Evolutionary conservation across 2,888 invertebrate species (phyloP), one percentile per base, ranked within the genome.

Genomic region (Aphidius colemani): DNA sequence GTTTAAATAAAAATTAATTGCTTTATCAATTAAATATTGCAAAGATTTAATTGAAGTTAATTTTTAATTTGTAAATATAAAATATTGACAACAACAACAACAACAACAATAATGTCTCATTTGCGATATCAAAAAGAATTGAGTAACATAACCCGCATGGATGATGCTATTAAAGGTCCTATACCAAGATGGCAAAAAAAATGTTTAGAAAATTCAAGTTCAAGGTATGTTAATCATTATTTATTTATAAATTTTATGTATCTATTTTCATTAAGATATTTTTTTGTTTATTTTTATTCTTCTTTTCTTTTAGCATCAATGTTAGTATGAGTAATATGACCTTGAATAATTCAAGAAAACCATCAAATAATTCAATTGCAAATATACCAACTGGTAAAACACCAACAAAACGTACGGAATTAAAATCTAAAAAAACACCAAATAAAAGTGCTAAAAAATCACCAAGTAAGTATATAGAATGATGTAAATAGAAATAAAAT

Each of bases 41-140:
- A 4, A 30, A 4, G 30, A 30, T 30, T 30, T 30, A 30, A 30
- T 30, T 30, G 30, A 30, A 1, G 5, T 30, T 30, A 30, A 30
- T 30, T 30, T 30, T 30, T 30, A 30, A 30, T 46, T 57, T 10
- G n/a, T 7, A 18, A 18, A 40, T 7, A 41, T 50, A 30, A 43
- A 49, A 9, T 48, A 30, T 39, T 49, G 3, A 13, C 2, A 41
- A 45, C 40, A 55, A 50, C 43, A 30, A 43, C 11, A 2, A 44
- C 18, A 6, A 11, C 45, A 55, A 48, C 9, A 13, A 69, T 43
- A 7, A 93, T 94, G 93, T 87, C 92, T 53, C 92, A 93, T 75
- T 90, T 93, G 76, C 90, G 89, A 76, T 93, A 90, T 81, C 85
- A 91, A 71, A 92, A 92, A 80, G 94, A 94, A 83, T 84, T 94